Base-by-base conservation (phyloP, 2,797 vertebrate species). In the Sebastes nivosus region DNA sequence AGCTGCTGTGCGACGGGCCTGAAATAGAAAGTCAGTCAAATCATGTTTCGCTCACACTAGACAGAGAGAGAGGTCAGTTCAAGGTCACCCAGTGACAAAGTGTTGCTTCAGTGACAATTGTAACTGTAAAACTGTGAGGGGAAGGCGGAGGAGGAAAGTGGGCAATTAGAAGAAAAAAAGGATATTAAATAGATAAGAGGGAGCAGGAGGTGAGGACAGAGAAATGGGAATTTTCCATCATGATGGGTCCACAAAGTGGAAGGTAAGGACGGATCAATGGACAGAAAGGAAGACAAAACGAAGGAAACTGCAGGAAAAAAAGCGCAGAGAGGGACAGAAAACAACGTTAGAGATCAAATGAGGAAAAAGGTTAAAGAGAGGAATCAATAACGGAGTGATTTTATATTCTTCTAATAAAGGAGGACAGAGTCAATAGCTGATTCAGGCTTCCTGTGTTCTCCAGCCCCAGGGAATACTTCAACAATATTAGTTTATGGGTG, bases 381-480 rank as follows among this genome's bases (percentile, higher is more conserved):
- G 36, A 89, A 92, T 93, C 90, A 73, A 92, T 92, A 63, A 46
- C 77, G 63, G 10, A 72, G 75, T 84, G 87, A 92, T 93, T 81
- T 84, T 83, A 83, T 82, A 59, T 72, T 78, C 67, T 27, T 82
- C 82, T 88, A 91, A 93, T 86, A 77, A 88, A 90, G 24, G 86
- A 87, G 57, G 89, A 91, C 90, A 89, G 87, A 89, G 82, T 85
- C 89, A 58, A 86, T 85, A 87, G 81, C 77, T 87, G 87, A 88
- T 86, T 88, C 82, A 80, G 79, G 70, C 46, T 89, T 85, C 86
- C 79, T 87, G 79, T 90, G 82, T 42, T 81, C 57, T 36, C 2
- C 1, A 77, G 89, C 90, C 80, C 54, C 10, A 22, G 88, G 88
- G 80, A 80, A 77, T 67, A 57, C 83, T 76, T 77, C 71, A 90